These are phyloP conservation scores for Etheostoma cragini DNA, from an alignment of 2,113 vertebrate species.

Conservation along the genomic window DNA sequence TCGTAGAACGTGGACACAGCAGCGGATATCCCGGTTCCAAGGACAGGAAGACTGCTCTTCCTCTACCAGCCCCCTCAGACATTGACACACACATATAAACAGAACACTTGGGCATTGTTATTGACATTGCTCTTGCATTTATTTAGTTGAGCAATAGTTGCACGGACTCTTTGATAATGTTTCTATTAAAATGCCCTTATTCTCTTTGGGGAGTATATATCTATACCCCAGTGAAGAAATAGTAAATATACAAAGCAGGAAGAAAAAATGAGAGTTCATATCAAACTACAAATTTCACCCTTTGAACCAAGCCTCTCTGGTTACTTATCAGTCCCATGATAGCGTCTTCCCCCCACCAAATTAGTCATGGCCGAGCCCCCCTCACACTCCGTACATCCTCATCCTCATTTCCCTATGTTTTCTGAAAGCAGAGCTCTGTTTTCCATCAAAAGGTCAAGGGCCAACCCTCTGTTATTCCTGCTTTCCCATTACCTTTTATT, in stretches of 20 bases:
- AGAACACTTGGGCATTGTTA: slow-evolving; percentile 47
- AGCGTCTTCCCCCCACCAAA: slow-evolving; percentile 60
- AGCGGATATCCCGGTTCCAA: slow-evolving; percentile 84
- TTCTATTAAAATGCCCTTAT: slow-evolving; percentile 25
- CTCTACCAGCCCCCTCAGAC: slow-evolving; percentile 67
- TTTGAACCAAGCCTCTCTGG: slow-evolving; percentile 77
- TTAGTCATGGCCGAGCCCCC: slow-evolving; percentile 55
- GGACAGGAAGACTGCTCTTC: slow-evolving; percentile 83
- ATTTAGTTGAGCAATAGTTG: neutral
- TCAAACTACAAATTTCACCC: slow-evolving; percentile 62
- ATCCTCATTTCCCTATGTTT: slow-evolving; percentile 73
- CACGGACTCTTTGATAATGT: slow-evolving; percentile 45
- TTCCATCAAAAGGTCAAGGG: slow-evolving; percentile 73
- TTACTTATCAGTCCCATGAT: slow-evolving; percentile 75
- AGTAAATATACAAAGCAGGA: slow-evolving; percentile 62
- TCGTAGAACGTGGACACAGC: slow-evolving; percentile 59
- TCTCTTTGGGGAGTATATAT: slow-evolving; percentile 38
- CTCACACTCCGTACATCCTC: slow-evolving; percentile 29
- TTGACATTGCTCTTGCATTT: slow-evolving; percentile 2
- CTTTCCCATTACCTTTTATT: slow-evolving; percentile 20
- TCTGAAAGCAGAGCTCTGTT: slow-evolving; percentile 71
- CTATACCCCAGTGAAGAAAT: slow-evolving; percentile 22
- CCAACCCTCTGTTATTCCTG: slow-evolving; percentile 42
- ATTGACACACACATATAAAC: slow-evolving; percentile 50
- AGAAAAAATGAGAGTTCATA: slow-evolving; percentile 55